Percentiles rank a stretch among this genome's conserved stretches.
These are phyloP conservation scores for Liolophura sinensis DNA, from an alignment of 1,140 invertebrate species.

Conservation along the genomic window DNA sequence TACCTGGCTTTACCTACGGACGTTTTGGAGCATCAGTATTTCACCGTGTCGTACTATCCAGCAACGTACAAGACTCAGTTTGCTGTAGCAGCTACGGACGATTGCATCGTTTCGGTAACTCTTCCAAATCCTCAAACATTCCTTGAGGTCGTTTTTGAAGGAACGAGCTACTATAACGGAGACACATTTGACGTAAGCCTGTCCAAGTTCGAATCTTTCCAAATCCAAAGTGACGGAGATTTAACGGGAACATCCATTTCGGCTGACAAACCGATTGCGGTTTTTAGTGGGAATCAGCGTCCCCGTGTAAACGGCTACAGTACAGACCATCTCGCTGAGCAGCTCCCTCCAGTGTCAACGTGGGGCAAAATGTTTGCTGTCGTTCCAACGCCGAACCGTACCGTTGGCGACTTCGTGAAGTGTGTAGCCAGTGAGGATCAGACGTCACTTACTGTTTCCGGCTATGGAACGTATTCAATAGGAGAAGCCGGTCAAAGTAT, in stretches of 20 bases:
- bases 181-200: slow-evolving; percentile 25
- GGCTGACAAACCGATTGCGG: slow-evolving; percentile 30
- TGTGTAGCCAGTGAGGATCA: slow-evolving; percentile 32
- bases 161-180: slow-evolving; percentile 21
- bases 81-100: slow-evolving; percentile 17
- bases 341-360: slow-evolving; percentile 32
- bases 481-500: slow-evolving; percentile 11
- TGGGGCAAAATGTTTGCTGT: slow-evolving; percentile 41
- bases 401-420: slow-evolving; percentile 31
- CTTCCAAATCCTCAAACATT: not conserved
- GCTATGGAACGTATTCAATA: slow-evolving; percentile 11
- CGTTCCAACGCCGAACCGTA: slow-evolving; percentile 30
- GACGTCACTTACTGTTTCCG: slow-evolving; percentile 18
- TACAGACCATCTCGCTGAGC: slow-evolving; percentile 39
- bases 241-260: slow-evolving; percentile 36
- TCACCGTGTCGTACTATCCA: slow-evolving; percentile 31
- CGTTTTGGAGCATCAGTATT: slow-evolving; percentile 39
- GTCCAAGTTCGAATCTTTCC: not conserved
- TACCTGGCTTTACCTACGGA: slow-evolving; percentile 40
- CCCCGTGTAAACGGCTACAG: slow-evolving; percentile 13
- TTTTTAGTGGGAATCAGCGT: slow-evolving; percentile 37
- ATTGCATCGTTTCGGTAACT: slow-evolving; percentile 16
- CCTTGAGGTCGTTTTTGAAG: slow-evolving; percentile 14
- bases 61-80: slow-evolving; percentile 13
- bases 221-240: slow-evolving; percentile 24